phyloP scores from a whole-genome alignment of 2,888 invertebrate genomes.

The Operophtera brumata region DNA sequence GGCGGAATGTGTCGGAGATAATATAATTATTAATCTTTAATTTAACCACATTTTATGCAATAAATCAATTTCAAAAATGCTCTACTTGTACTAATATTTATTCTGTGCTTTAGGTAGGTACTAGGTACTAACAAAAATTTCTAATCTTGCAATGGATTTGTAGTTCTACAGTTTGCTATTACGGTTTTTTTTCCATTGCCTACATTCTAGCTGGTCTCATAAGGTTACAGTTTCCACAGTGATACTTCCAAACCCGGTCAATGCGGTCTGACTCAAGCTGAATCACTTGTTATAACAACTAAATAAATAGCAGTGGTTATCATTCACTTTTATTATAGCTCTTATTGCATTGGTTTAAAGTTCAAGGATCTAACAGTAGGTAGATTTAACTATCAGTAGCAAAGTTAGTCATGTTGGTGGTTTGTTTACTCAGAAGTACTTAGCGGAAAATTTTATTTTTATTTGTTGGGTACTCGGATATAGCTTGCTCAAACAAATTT shows the following conservation, averaged over 20 bases:
- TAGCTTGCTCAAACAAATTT: too few species aligned
- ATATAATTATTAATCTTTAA: too few species aligned
- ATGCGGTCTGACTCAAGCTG: conserved; percentile 54
- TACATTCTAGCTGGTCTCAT: not conserved
- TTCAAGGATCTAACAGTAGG: conserved; percentile 5
- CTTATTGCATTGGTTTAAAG: conserved; percentile 11
- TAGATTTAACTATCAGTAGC: conserved; percentile 8
- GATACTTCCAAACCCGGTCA: conserved; percentile 25
- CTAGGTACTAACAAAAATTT: too few species aligned
- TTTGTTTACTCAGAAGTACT: not conserved
- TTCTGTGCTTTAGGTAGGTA: too few species aligned
- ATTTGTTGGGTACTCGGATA: too few species aligned
- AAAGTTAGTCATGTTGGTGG: conserved; percentile 8
- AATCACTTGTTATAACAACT: conserved; percentile 46
- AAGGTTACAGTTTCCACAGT: conserved; percentile 2
- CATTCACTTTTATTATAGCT: conserved; percentile 3
- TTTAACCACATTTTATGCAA: too few species aligned
- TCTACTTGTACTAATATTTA: too few species aligned
- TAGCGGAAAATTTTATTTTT: too few species aligned
- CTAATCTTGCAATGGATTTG: not conserved
- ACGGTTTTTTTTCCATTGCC: not conserved
- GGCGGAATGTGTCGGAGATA: too few species aligned
- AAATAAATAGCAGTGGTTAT: conserved; percentile 31
- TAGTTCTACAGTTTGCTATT: too few species aligned
- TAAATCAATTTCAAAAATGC: too few species aligned